Conservation (phyloP, 53 echinoderm and acorn worm genomes). For the Holothuria leucospilota region DNA sequence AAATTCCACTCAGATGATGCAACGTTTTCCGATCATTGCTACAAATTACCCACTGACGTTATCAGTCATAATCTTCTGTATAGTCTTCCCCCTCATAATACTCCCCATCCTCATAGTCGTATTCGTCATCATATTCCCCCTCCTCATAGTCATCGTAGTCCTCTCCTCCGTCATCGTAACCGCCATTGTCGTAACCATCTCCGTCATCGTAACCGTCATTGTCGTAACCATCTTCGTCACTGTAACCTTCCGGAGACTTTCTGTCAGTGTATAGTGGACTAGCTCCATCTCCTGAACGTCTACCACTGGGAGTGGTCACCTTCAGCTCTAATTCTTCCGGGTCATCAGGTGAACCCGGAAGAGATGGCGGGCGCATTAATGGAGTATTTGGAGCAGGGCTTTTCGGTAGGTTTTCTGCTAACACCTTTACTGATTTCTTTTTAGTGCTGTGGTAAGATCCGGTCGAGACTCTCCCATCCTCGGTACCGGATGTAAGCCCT, state of each 20-base stretch:
- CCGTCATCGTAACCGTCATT: slow-evolving; percentile 62
- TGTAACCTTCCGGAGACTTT: slow-evolving; percentile 74
- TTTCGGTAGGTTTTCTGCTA: slow-evolving; percentile 23
- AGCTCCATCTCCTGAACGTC: slow-evolving; percentile 66
- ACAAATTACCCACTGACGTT: too few species aligned
- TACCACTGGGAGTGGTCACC: slow-evolving; percentile 46
- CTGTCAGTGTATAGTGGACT: slow-evolving; percentile 56
- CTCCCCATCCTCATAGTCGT: slow-evolving; percentile 66
- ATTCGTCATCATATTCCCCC: slow-evolving; percentile 62
- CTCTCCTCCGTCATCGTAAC: slow-evolving; percentile 55
- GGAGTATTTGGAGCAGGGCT: slow-evolving; percentile 28
- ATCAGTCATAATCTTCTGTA: slow-evolving; percentile 49
- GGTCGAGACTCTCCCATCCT: not conserved
- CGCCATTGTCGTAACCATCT: slow-evolving; percentile 64
- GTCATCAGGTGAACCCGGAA: slow-evolving; percentile 79
- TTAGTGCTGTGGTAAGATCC: not conserved
- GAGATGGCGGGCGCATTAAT: slow-evolving; percentile 32
- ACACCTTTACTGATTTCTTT: not conserved
- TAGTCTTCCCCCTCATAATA: slow-evolving; percentile 56
- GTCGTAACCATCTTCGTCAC: slow-evolving; percentile 62
- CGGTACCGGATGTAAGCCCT: not conserved
- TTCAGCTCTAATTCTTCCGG: slow-evolving; percentile 52
- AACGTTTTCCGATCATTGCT: too few species aligned
- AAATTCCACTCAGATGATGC: too few species aligned
- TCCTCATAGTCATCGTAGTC: slow-evolving; percentile 72